phyloP scores from a whole-genome alignment of 2,113 vertebrate species.

The Anseranas semipalmata region DNA sequence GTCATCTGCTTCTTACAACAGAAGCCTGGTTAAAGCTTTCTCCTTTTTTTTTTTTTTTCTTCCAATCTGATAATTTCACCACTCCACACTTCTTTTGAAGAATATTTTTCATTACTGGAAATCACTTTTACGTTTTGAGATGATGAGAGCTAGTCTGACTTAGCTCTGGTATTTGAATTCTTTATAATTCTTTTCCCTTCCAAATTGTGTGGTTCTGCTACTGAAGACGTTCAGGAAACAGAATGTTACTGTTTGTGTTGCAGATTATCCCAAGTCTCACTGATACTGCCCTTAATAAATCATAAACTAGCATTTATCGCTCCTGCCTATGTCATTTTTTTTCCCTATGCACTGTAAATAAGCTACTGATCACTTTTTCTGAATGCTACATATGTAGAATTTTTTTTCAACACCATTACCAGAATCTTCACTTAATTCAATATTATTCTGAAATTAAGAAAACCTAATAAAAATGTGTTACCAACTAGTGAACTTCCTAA shows the following conservation, averaged over 20 bases:
- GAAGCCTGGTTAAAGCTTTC: background rate
- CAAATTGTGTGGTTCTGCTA: background rate
- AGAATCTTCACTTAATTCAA: background rate
- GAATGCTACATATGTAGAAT: background rate
- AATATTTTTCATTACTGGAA: background rate
- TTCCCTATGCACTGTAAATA: background rate
- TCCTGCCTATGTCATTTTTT: background rate
- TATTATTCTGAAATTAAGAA: background rate
- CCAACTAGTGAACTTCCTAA: background rate
- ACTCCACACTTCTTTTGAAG: background rate
- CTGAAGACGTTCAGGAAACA: background rate
- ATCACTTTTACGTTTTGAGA: background rate
- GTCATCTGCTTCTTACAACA: background rate
- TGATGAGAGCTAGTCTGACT: background rate
- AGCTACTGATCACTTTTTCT: background rate
- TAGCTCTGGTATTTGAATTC: background rate
- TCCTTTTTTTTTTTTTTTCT: background rate
- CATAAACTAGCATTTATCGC: background rate
- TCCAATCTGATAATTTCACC: background rate
- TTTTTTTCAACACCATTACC: background rate
- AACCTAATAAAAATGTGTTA: background rate
- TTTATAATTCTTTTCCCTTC: background rate
- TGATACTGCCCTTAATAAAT: background rate
- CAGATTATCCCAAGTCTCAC: background rate
- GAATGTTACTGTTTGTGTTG: background rate